Evolutionary conservation across 2,797 vertebrate genomes (phyloP).

Genomic region (Thunnus albacares): DNA sequence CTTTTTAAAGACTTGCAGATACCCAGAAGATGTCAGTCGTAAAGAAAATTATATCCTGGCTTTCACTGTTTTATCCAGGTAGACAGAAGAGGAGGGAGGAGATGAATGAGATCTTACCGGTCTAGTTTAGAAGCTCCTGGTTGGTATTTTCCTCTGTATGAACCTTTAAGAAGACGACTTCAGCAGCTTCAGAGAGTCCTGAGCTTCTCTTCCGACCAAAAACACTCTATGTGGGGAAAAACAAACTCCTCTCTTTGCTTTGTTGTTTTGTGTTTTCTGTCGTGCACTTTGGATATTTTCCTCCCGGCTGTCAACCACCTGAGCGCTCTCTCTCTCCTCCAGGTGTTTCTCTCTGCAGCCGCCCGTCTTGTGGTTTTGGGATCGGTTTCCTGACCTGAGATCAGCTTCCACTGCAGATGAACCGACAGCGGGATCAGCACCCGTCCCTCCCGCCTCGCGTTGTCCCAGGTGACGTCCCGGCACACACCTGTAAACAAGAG

Average conservation of each 20-base stretch:
- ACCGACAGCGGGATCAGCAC: conserved; percentile 8
- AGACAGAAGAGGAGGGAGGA: neutral
- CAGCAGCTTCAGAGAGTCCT: neutral
- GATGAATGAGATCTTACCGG: conserved; percentile 26
- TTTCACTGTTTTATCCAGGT: too few species aligned
- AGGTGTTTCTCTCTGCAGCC: conserved; percentile 28
- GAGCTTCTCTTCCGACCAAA: neutral
- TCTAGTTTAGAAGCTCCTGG: neutral
- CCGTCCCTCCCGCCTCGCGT: neutral
- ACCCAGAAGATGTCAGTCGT: too few species aligned
- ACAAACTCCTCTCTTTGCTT: neutral
- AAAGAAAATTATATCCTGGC: too few species aligned
- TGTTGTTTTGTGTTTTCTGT: neutral
- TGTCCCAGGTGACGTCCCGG: conserved; percentile 42
- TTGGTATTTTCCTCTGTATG: neutral
- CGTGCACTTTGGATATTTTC: neutral
- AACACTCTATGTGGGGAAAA: neutral
- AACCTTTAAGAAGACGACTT: too few species aligned
- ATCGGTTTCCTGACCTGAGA: conserved; percentile 9
- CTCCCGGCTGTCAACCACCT: neutral
- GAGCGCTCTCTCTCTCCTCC: neutral
- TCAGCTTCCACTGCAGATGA: conserved; percentile 6
- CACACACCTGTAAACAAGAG: conserved; percentile 74
- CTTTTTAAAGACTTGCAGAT: too few species aligned
- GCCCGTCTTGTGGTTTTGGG: neutral